A percentile compares a stretch with the other conserved stretches of the same genome.
phyloP scores from a whole-genome alignment of 2,113 vertebrate genomes.

The Lonchura striata region DNA sequence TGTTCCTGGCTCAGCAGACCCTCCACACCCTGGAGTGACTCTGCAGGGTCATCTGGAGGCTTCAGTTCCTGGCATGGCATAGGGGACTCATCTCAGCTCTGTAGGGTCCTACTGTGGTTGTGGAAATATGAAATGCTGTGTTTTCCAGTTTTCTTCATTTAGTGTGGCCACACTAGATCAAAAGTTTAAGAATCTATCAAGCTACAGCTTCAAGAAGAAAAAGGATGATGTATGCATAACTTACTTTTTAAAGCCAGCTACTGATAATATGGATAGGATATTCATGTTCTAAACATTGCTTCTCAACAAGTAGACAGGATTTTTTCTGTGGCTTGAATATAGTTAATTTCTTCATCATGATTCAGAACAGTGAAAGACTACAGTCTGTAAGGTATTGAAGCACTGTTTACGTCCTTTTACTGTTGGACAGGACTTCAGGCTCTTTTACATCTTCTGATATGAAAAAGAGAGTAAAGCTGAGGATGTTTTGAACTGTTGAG shows the following conservation, averaged over 20 bases:
- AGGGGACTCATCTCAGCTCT: not conserved
- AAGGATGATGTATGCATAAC: not conserved
- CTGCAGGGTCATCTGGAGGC: not conserved
- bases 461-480: not conserved
- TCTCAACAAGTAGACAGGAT: not conserved
- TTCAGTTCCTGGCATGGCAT: not conserved
- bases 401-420: not conserved
- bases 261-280: not conserved
- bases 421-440: not conserved
- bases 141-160: not conserved
- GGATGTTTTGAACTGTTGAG: not conserved
- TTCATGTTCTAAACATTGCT: not conserved
- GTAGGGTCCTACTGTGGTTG: not conserved
- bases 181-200: not conserved
- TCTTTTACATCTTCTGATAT: not conserved
- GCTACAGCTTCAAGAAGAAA: not conserved
- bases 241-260: not conserved
- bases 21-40: not conserved
- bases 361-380: not conserved
- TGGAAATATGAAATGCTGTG: not conserved
- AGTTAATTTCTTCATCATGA: not conserved
- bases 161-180: not conserved
- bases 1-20: not conserved
- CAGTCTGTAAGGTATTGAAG: not conserved
- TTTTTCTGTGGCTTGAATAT: not conserved